Evolutionary conservation across 2,113 vertebrate species (phyloP), one percentile per base, ranked within the genome.

Genomic region (Dipodomys ordii): DNA sequence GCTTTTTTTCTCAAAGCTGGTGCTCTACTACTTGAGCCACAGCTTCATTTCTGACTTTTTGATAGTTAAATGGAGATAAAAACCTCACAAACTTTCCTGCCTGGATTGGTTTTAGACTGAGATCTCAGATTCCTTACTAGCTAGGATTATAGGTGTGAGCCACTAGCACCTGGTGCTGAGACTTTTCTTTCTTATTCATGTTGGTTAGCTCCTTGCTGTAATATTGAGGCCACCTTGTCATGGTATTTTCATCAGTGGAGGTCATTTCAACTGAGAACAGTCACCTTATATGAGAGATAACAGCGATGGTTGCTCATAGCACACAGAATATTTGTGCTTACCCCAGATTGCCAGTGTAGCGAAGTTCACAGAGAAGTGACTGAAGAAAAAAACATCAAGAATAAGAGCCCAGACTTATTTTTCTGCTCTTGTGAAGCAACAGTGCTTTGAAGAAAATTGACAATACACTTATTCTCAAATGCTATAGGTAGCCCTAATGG

Each of bases 401-500:
- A 32, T 19, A 20, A 80, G 12, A 3, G 1, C 7, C 23, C 10
- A 3, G 9, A 1, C 44, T 80, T 84, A 60, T 65, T 92, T 71
- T 46, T 90, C 76, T 87, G 27, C 23, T 93, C 18, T 65, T 73
- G 9, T 68, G 60, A n/a, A 53, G 46, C 77, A 60, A 23, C 23
- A 2, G 15, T 73, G 6, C 69, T 81, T 89, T 80, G 32, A 90
- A 46, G 72, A 88, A 83, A 87, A 74, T 64, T 87, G 80, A 91
- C 15, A 57, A 68, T 57, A 35, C 46, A 28, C 4, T 84, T 87
- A 30, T 91, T 92, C 95, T 77, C 72, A 74, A 83, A 95, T 94
- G 76, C 95, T 96, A 10, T 94, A 99, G 99, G 98, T 23, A 96
- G 98, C 74, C 96, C 67, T 65, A 13, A 1, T 16, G 98, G 98